A percentile compares a stretch with the other conserved stretches of the same genome.
Conservation (phyloP, 2,113 vertebrate genomes). For the Hypanus sabinus region DNA sequence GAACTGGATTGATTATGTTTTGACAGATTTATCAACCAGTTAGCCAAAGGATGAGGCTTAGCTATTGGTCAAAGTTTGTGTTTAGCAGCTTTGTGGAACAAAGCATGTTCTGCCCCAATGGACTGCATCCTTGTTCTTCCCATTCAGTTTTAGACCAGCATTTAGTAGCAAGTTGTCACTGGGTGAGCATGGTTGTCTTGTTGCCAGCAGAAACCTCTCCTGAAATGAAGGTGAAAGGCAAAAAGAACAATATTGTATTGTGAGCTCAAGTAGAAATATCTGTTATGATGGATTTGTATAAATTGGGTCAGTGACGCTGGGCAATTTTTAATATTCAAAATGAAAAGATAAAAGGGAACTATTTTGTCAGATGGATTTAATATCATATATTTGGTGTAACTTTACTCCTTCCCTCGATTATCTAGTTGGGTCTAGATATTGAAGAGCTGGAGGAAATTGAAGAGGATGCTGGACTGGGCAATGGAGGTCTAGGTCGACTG, state of each 20-base stretch:
- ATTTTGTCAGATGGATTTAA: not conserved
- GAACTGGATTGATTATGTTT: too few species aligned
- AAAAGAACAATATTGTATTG: not conserved
- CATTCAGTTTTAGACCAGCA: too few species aligned
- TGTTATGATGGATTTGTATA: not conserved
- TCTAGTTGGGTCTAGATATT: constrained; percentile 72
- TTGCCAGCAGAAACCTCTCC: too few species aligned
- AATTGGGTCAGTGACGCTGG: not conserved
- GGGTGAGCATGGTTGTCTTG: too few species aligned
- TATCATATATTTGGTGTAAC: not conserved
- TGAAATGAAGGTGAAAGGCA: not conserved
- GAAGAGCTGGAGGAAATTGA: constrained; percentile 82
- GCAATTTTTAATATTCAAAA: not conserved
- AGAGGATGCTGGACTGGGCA: constrained; percentile 79
- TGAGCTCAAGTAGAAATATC: not conserved
- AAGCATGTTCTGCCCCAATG: too few species aligned
- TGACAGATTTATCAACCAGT: too few species aligned
- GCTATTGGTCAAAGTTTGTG: too few species aligned
- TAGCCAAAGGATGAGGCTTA: too few species aligned
- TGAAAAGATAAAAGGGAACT: not conserved
- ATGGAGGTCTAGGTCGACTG: constrained; percentile 74
- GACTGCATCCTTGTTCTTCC: too few species aligned
- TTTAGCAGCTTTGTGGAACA: too few species aligned
- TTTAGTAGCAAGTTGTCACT: too few species aligned
- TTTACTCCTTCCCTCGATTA: constrained; percentile 35